phyloP scores from a whole-genome alignment of 2,888 invertebrate genomes.

The Leptodirus hochenwartii region DNA sequence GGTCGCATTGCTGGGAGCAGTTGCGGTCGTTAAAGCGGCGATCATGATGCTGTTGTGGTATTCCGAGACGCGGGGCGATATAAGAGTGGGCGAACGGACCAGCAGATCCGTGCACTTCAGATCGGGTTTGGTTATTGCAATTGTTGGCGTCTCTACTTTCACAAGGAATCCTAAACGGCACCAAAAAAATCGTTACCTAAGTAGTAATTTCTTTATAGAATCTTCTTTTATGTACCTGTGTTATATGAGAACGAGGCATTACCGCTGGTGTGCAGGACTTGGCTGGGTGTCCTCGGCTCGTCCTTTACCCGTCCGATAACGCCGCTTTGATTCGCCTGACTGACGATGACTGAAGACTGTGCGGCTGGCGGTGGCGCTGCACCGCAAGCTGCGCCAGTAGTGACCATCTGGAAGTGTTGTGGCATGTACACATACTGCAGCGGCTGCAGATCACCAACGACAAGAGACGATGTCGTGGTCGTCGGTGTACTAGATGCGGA shows the following conservation, averaged over 20 bases:
- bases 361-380: constrained; percentile 21
- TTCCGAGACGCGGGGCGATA: constrained; percentile 12
- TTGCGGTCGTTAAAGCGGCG: too few species aligned
- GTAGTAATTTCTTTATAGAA: constrained; percentile 11
- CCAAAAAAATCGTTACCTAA: neutral
- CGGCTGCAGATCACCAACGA: constrained; percentile 18
- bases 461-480: too few species aligned
- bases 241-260: neutral
- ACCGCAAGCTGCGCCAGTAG: constrained; percentile 17
- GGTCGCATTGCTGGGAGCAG: too few species aligned
- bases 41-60: too few species aligned
- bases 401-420: constrained; percentile 14
- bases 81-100: constrained; percentile 11
- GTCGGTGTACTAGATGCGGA: constrained; percentile 24
- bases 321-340: constrained; percentile 21
- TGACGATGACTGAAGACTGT: constrained; percentile 38
- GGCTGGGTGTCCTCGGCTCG: too few species aligned
- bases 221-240: neutral
- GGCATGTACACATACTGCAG: constrained; percentile 29
- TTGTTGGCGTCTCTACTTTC: constrained; percentile 12
- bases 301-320: neutral
- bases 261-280: too few species aligned
- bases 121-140: constrained; percentile 13
- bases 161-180: constrained; percentile 10
- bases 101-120: constrained; percentile 15